A percentile compares a stretch with the other conserved stretches of the same genome.
Evolutionary conservation across 1,140 invertebrate genomes (phyloP).

Genomic region (Lasioglossum albipes): DNA sequence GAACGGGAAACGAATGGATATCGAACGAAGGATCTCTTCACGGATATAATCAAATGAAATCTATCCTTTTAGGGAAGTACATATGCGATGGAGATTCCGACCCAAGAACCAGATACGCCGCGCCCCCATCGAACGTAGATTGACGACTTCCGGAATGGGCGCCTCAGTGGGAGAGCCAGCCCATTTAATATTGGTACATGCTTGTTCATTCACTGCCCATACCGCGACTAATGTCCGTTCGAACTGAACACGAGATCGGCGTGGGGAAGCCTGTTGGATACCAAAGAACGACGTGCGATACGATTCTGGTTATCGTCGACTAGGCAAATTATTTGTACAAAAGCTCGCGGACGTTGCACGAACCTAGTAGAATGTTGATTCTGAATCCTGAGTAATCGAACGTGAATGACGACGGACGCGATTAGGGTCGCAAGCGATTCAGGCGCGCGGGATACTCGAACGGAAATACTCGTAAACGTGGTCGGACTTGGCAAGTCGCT

Average conservation of each 20-base stretch:
- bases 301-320: constrained; percentile 16
- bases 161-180: constrained; percentile 70
- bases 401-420: neutral
- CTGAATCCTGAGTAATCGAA: neutral
- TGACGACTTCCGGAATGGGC: constrained; percentile 75
- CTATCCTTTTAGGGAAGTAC: constrained; percentile 84
- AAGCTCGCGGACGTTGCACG: neutral
- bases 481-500: constrained; percentile 42
- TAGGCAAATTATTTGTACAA: constrained; percentile 30
- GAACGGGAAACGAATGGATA: too few relatives aligned
- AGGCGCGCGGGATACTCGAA: constrained; percentile 1
- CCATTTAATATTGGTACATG: constrained; percentile 67
- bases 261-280: constrained; percentile 56
- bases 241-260: constrained; percentile 41
- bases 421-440: neutral
- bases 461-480: constrained; percentile 10
- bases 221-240: constrained; percentile 54
- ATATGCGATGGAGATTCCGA: constrained; percentile 92
- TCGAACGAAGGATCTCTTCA: too few relatives aligned
- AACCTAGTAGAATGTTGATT: constrained; percentile 10
- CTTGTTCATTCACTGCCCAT: constrained; percentile 74
- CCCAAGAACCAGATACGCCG: constrained; percentile 75
- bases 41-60: too few relatives aligned
- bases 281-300: constrained; percentile 49
- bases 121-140: constrained; percentile 74